These are phyloP conservation scores for Nomia melanderi DNA, from an alignment of 1,140 invertebrate species.

Conservation along the genomic window DNA sequence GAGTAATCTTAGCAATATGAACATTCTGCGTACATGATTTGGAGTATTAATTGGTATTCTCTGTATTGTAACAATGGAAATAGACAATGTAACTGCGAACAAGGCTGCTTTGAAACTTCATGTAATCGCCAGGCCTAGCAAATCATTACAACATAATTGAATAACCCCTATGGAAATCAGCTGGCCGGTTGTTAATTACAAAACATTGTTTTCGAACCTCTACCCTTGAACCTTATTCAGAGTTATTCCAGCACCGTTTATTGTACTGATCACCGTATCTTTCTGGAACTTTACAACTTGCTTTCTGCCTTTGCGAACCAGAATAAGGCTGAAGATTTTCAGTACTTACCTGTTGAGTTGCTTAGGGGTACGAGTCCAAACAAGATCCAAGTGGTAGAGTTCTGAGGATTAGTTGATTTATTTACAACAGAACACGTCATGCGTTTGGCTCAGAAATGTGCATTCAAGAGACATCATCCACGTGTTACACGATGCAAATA, in stretches of 20 bases:
- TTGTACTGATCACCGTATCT: constrained; percentile 1
- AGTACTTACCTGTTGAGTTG: neutral
- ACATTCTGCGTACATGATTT: neutral
- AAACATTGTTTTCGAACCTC: neutral
- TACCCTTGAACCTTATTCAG: neutral
- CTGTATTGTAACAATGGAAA: neutral
- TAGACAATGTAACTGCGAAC: neutral
- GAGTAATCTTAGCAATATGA: neutral
- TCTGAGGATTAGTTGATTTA: neutral
- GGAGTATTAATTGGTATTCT: neutral
- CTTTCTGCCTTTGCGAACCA: neutral
- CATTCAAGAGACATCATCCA: neutral
- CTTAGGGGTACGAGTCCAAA: no score
- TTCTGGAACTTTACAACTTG: neutral
- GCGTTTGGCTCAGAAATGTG: constrained; percentile 16
- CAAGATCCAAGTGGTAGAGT: neutral
- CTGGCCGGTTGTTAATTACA: constrained; percentile 7
- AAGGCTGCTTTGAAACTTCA: neutral
- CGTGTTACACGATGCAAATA: neutral
- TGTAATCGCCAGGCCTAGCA: neutral
- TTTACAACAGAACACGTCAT: neutral
- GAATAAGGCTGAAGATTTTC: neutral
- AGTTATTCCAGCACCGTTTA: neutral
- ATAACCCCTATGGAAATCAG: neutral
- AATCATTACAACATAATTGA: neutral